Percentiles rank a stretch among this genome's conserved stretches.
Conservation (phyloP, 2,797 vertebrate species). For the Enteromius argenteus region DNA sequence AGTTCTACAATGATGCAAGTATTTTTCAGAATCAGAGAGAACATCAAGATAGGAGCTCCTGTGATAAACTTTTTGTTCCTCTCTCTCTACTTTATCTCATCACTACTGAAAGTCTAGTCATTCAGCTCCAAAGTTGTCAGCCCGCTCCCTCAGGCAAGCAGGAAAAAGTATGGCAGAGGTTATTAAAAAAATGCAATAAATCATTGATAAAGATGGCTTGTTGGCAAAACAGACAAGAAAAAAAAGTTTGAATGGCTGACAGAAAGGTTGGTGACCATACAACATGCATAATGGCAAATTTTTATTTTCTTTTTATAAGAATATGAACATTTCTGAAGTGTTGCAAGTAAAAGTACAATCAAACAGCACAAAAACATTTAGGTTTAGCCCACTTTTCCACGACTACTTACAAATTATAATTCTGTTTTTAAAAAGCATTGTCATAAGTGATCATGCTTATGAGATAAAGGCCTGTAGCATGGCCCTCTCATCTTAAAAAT, state of each 20-base stretch:
- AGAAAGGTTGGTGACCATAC: neutral
- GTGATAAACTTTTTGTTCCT: neutral
- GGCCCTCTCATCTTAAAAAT: neutral
- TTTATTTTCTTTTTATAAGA: neutral
- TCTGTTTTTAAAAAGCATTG: neutral
- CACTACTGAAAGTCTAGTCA: conserved; percentile 18
- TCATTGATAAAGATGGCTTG: neutral
- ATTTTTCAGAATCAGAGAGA: conserved; percentile 18
- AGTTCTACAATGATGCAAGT: conserved; percentile 6
- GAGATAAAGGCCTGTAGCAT: neutral
- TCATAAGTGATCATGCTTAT: conserved; percentile 1
- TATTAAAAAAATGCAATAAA: neutral
- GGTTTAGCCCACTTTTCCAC: conserved; percentile 15
- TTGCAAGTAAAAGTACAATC: neutral
- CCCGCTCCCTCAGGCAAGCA: neutral
- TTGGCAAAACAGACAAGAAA: neutral
- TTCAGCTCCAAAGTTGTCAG: conserved; percentile 2
- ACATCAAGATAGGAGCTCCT: conserved; percentile 36
- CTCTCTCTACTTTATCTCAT: neutral
- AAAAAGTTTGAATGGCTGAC: neutral
- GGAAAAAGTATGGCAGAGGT: neutral
- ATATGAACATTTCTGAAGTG: neutral
- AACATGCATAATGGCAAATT: neutral
- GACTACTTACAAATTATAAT: neutral
- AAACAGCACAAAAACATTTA: neutral